phyloP scores from a whole-genome alignment of 2,113 vertebrate genomes.

The Ochotona curzoniae region DNA sequence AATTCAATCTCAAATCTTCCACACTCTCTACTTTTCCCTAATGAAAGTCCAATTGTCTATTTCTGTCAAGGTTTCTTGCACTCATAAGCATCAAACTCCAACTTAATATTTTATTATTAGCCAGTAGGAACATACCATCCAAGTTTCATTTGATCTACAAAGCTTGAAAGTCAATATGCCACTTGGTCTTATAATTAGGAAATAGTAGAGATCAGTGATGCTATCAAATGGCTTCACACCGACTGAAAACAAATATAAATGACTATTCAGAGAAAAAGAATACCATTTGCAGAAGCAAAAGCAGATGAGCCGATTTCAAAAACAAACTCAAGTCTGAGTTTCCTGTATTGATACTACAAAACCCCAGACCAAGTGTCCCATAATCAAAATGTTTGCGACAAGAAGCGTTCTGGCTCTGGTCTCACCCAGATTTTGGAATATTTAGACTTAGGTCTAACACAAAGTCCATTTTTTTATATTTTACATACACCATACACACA shows the following conservation, averaged over 20 bases:
- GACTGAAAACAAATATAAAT: neutral
- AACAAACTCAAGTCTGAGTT: neutral
- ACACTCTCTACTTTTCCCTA: neutral
- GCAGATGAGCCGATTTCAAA: neutral
- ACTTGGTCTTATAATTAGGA: neutral
- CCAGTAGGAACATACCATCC: neutral
- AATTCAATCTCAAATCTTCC: neutral
- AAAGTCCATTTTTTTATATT: too few relatives aligned
- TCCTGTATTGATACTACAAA: neutral
- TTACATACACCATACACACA: too few relatives aligned
- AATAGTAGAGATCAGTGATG: neutral
- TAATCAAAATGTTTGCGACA: too few relatives aligned
- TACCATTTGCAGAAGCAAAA: neutral
- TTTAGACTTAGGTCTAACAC: too few relatives aligned
- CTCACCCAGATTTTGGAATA: too few relatives aligned
- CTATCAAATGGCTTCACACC: neutral
- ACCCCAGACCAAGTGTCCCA: neutral
- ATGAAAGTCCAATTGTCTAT: neutral
- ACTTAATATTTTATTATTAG: neutral
- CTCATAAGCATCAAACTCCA: neutral
- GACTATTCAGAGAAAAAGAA: neutral
- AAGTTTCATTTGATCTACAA: neutral
- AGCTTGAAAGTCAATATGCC: neutral
- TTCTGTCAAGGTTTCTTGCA: neutral
- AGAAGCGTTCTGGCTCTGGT: too few relatives aligned